phyloP scores from a whole-genome alignment of 1,140 invertebrate genomes.

The Pentalonia nigronervosa region DNA sequence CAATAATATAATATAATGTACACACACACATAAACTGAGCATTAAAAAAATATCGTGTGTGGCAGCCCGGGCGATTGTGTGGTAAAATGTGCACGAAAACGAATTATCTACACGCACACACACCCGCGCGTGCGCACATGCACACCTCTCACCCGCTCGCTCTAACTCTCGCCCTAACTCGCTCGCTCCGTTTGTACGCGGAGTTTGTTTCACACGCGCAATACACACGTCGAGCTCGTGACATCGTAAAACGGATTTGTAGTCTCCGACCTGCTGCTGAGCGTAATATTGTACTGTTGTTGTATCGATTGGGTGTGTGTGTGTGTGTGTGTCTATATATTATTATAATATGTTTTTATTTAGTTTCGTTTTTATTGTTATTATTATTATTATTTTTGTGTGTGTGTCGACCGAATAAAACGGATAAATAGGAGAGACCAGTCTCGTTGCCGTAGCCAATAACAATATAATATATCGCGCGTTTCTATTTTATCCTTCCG shows the following conservation, averaged over 20 bases:
- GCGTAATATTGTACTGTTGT: not conserved
- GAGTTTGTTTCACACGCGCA: too few relatives aligned
- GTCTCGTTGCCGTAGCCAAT: not conserved
- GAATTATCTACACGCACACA: not conserved
- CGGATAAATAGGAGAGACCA: not conserved
- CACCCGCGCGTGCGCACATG: not conserved
- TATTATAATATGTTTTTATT: not conserved
- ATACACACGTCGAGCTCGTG: not conserved
- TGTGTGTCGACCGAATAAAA: not conserved
- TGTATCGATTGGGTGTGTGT: conserved; percentile 30
- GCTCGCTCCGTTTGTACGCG: too few relatives aligned
- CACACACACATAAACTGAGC: not conserved
- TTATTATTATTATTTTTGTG: not conserved
- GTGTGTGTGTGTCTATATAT: not conserved
- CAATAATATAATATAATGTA: not conserved
- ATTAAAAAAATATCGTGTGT: not conserved
- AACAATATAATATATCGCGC: not conserved
- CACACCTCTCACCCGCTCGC: too few relatives aligned
- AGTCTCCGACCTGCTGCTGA: conserved; percentile 28
- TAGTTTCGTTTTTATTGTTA: not conserved
- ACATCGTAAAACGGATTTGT: conserved; percentile 54
- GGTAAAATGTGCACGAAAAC: conserved; percentile 7
- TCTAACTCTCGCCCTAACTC: too few relatives aligned
- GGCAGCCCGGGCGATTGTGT: not conserved
- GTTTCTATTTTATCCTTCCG: not conserved